Evolutionary conservation across 2,888 invertebrate genomes (phyloP).

Genomic region (Aplocera efformata): DNA sequence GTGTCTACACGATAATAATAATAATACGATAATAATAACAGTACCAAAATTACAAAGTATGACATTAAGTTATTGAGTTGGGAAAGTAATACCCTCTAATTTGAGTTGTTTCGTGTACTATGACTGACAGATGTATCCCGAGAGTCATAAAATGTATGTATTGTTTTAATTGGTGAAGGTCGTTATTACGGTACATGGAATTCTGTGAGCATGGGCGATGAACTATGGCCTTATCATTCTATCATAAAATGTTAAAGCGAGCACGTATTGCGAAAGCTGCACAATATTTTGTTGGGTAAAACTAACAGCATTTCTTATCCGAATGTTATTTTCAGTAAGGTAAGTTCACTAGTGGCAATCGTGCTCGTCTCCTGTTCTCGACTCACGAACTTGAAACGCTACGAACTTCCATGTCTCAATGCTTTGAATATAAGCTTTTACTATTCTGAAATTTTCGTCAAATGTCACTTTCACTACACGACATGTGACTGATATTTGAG

Average conservation of each 20-base stretch:
- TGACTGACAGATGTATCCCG: slow-evolving; percentile 54
- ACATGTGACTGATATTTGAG: too few species aligned
- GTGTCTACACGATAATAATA: slow-evolving; percentile 56
- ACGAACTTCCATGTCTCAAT: slow-evolving; percentile 19
- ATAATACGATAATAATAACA: slow-evolving; percentile 58
- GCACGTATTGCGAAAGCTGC: slow-evolving; percentile 1
- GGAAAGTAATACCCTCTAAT: slow-evolving; percentile 61
- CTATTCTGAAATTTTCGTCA: slow-evolving; percentile 1
- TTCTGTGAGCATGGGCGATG: slow-evolving; percentile 13
- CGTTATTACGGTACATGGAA: slow-evolving; percentile 21
- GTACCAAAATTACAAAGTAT: slow-evolving; percentile 62
- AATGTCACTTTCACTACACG: too few species aligned
- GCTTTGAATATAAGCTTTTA: slow-evolving; percentile 16
- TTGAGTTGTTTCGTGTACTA: slow-evolving; percentile 43
- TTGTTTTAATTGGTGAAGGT: slow-evolving; percentile 24
- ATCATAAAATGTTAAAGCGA: slow-evolving; percentile 4
- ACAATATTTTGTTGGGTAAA: slow-evolving; percentile 8
- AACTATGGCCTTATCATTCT: slow-evolving; percentile 19
- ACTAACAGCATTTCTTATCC: slow-evolving; percentile 25
- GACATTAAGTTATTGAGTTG: slow-evolving; percentile 64
- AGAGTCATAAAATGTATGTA: slow-evolving; percentile 41
- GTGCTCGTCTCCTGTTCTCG: slow-evolving; percentile 64
- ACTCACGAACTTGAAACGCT: slow-evolving; percentile 53
- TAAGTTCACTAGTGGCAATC: slow-evolving; percentile 60
- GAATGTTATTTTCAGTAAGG: slow-evolving; percentile 48